phyloP scores from a whole-genome alignment of 2,888 invertebrate species.

The Allacma fusca region DNA sequence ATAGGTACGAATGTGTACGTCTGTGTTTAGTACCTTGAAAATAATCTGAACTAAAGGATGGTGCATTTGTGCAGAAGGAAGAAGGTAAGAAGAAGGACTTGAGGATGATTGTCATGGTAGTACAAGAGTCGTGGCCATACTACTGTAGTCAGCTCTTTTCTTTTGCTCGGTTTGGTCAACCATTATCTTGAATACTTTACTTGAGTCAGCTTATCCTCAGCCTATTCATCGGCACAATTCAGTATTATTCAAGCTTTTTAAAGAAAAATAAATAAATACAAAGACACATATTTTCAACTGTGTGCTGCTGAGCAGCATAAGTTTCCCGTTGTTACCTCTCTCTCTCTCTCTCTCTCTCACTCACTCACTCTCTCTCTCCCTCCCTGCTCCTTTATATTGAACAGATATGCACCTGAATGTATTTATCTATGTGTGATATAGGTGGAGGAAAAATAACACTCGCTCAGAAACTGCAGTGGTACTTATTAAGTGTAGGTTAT shows the following conservation, averaged over 20 bases:
- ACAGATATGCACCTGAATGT: background rate
- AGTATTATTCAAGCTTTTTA: slow-evolving; percentile 43
- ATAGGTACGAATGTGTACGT: background rate
- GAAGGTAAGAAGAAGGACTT: slow-evolving; percentile 23
- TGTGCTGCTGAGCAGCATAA: background rate
- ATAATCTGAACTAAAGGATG: slow-evolving; percentile 23
- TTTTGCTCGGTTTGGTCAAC: slow-evolving; percentile 38
- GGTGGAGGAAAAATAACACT: background rate
- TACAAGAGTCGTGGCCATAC: slow-evolving; percentile 24
- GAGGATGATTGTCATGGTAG: slow-evolving; percentile 31
- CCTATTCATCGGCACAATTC: slow-evolving; percentile 44
- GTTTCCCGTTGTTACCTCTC: slow-evolving; percentile 27
- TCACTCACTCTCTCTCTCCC: too few species aligned
- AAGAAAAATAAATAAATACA: slow-evolving; percentile 43
- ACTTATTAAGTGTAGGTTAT: slow-evolving; percentile 41
- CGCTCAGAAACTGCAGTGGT: slow-evolving; percentile 19
- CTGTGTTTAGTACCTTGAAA: background rate
- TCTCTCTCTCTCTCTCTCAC: slow-evolving; percentile 1
- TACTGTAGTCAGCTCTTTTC: slow-evolving; percentile 26
- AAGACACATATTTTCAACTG: slow-evolving; percentile 36
- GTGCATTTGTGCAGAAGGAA: slow-evolving; percentile 25
- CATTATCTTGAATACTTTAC: slow-evolving; percentile 43
- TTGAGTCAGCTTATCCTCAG: slow-evolving; percentile 40
- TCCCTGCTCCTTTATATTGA: too few species aligned
- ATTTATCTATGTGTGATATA: background rate